phyloP scores from a whole-genome alignment of 2,797 vertebrate species.

The Dromococcyx pavoninus region DNA sequence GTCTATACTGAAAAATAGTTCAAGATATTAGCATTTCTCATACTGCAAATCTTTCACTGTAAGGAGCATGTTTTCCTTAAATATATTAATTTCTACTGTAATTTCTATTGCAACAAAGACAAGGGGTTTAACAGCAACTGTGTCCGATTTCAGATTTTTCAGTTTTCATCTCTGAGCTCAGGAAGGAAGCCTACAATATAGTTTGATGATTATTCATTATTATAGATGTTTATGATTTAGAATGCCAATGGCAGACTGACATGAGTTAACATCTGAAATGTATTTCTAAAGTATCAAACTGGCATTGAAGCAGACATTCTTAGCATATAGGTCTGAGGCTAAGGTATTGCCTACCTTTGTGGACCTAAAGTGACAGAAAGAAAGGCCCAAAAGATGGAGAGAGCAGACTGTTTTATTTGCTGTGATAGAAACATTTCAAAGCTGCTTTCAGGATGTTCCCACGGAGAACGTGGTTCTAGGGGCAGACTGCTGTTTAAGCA shows the following conservation, averaged over 20 bases:
- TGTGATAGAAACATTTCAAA: background rate
- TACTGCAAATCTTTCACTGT: background rate
- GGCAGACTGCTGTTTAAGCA: background rate
- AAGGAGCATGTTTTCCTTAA: background rate
- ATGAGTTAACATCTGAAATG: background rate
- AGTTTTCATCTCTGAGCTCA: background rate
- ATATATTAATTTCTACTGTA: background rate
- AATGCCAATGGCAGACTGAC: background rate
- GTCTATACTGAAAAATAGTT: background rate
- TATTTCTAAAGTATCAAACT: background rate
- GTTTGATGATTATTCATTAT: background rate
- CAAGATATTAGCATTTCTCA: background rate
- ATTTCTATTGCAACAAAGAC: background rate
- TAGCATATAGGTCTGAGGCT: background rate
- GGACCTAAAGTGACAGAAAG: background rate
- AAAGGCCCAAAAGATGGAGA: background rate
- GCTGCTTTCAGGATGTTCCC: background rate
- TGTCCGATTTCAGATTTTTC: background rate
- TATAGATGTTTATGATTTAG: background rate
- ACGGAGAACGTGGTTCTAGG: background rate
- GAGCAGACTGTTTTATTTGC: background rate
- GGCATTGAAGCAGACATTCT: background rate
- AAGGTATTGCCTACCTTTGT: background rate
- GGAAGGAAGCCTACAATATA: background rate
- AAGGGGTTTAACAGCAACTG: background rate